These are phyloP conservation scores for Centropus unirufus DNA, from an alignment of 2,113 vertebrate genomes.

Conservation along the genomic window DNA sequence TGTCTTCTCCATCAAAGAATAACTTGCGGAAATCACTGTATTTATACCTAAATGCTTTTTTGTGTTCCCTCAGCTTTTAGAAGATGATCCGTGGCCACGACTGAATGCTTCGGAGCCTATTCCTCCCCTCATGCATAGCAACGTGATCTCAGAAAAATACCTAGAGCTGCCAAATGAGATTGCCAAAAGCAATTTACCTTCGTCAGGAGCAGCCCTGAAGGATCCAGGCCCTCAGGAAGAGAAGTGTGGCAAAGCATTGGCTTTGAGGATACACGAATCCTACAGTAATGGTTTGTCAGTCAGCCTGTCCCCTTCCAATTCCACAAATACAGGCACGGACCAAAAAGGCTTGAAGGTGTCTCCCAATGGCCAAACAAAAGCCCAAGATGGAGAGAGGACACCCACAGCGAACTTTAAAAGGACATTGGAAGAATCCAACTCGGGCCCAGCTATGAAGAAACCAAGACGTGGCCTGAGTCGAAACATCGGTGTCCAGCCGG, in stretches of 20 bases:
- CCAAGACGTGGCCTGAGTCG: slow-evolving; percentile 68
- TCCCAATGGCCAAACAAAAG: slow-evolving; percentile 66
- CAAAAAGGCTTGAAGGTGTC: slow-evolving; percentile 71
- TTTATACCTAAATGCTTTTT: not conserved
- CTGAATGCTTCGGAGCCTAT: slow-evolving; percentile 73
- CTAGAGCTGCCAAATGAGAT: slow-evolving; percentile 70
- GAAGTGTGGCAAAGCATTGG: slow-evolving; percentile 67
- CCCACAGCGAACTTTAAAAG: slow-evolving; percentile 78
- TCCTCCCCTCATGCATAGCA: slow-evolving; percentile 75
- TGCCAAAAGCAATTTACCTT: slow-evolving; percentile 59
- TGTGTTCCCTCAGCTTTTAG: slow-evolving; percentile 66
- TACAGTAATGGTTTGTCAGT: slow-evolving; percentile 62
- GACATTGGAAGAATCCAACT: slow-evolving; percentile 82
- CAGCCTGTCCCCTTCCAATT: slow-evolving; percentile 73
- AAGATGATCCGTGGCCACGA: slow-evolving; percentile 79
- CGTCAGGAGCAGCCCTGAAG: slow-evolving; percentile 29
- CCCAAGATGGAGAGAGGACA: slow-evolving; percentile 75
- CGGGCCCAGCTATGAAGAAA: slow-evolving; percentile 77
- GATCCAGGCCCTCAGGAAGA: slow-evolving; percentile 69
- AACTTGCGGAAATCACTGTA: not conserved
- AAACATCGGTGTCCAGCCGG: slow-evolving; percentile 1
- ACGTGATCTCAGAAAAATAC: slow-evolving; percentile 67
- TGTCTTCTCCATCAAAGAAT: not conserved
- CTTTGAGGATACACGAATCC: slow-evolving; percentile 74
- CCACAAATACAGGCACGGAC: slow-evolving; percentile 69